phyloP scores from a whole-genome alignment of 2,888 invertebrate species.

The Drosophila imparisetae region DNA sequence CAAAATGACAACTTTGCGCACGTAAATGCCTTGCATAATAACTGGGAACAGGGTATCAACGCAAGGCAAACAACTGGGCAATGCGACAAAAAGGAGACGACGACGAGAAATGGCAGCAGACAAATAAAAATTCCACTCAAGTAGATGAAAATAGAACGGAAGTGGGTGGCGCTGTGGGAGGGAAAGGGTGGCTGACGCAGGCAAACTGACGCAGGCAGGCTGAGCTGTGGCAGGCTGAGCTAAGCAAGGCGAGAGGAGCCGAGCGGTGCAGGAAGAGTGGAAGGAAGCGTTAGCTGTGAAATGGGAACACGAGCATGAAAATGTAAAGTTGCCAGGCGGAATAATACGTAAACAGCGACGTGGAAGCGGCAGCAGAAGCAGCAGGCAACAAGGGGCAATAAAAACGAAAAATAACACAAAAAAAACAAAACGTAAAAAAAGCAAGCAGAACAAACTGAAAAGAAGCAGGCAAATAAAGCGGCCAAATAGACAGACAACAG shows the following conservation, averaged over 20 bases:
- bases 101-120: slow-evolving; percentile 50
- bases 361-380: not conserved
- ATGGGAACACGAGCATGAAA: slow-evolving; percentile 74
- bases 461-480: slow-evolving; percentile 58
- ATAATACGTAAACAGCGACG: slow-evolving; percentile 30
- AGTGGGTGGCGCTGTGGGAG: slow-evolving; percentile 52
- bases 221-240: slow-evolving; percentile 4
- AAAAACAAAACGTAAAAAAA: slow-evolving; percentile 1
- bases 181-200: slow-evolving; percentile 12
- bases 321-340: slow-evolving; percentile 68
- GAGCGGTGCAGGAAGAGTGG: slow-evolving; percentile 8
- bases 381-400: slow-evolving; percentile 15
- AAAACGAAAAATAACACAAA: slow-evolving; percentile 12
- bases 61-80: slow-evolving; percentile 20
- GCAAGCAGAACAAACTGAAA: slow-evolving; percentile 41
- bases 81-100: slow-evolving; percentile 21
- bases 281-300: slow-evolving; percentile 58
- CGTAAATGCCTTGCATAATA: not conserved
- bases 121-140: slow-evolving; percentile 79
- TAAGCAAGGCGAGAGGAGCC: not conserved
- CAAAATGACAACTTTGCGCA: not conserved
- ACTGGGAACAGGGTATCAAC: slow-evolving; percentile 38
- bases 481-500: slow-evolving; percentile 54
- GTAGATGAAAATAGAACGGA: slow-evolving; percentile 76
- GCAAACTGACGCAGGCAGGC: not conserved